Evolutionary conservation across 2,888 invertebrate genomes (phyloP).

Genomic region (Scaeva pyrastri): DNA sequence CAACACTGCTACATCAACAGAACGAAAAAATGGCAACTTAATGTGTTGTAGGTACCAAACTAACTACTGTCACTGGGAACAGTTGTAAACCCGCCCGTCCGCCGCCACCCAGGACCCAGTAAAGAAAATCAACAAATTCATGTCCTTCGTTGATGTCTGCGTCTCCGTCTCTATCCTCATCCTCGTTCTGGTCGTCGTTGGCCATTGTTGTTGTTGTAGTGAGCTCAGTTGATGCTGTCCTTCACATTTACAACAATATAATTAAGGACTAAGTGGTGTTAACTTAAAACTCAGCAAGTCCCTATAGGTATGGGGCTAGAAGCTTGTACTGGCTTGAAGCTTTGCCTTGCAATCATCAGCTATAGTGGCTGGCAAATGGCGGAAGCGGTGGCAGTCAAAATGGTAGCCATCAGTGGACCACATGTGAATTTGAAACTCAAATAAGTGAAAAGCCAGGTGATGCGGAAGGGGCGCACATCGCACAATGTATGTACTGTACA

Average conservation of each 20-base stretch:
- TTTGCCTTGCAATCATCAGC: slow-evolving; percentile 36
- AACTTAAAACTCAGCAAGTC: slow-evolving; percentile 64
- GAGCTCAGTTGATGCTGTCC: slow-evolving; percentile 41
- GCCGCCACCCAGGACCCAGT: background rate
- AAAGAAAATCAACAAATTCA: slow-evolving; percentile 69
- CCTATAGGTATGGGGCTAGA: background rate
- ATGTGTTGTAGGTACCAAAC: slow-evolving; percentile 33
- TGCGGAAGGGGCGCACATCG: background rate
- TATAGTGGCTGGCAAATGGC: background rate
- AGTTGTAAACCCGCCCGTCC: no score
- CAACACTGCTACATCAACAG: background rate
- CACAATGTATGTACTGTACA: background rate
- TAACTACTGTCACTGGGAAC: no score
- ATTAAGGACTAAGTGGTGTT: slow-evolving; percentile 76
- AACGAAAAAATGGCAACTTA: slow-evolving; percentile 39
- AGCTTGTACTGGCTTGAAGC: no score
- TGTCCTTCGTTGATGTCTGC: slow-evolving; percentile 49
- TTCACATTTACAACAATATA: slow-evolving; percentile 73
- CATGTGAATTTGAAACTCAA: slow-evolving; percentile 71
- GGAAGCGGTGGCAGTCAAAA: background rate
- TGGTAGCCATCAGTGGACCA: slow-evolving; percentile 53
- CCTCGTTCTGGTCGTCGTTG: slow-evolving; percentile 4
- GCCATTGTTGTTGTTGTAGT: slow-evolving; percentile 15
- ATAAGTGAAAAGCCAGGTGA: slow-evolving; percentile 15
- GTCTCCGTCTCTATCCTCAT: background rate